Evolutionary conservation across 2,113 vertebrate genomes (phyloP).

Genomic region (Martes martes): DNA sequence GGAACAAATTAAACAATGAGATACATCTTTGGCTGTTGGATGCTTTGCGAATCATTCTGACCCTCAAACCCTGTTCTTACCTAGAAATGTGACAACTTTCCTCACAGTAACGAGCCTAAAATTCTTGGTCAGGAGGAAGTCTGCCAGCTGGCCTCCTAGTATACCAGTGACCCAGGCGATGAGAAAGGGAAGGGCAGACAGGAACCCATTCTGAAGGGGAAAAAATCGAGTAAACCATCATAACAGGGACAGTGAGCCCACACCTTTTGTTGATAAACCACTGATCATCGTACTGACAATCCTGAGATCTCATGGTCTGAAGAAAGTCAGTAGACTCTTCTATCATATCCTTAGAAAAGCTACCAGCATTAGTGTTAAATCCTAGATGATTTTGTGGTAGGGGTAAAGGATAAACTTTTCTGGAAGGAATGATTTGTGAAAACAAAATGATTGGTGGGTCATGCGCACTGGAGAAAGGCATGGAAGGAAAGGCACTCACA

Average conservation of each 20-base stretch:
- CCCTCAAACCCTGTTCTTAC: background rate
- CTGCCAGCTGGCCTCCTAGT: slow-evolving; percentile 41
- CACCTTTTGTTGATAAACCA: background rate
- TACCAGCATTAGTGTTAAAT: background rate
- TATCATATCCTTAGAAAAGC: background rate
- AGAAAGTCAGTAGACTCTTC: background rate
- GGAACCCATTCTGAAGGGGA: slow-evolving; percentile 42
- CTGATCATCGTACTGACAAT: background rate
- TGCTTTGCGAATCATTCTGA: background rate
- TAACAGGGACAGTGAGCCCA: background rate
- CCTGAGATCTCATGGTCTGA: background rate
- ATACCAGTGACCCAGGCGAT: background rate
- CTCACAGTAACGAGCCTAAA: slow-evolving; percentile 48
- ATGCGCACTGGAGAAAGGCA: background rate
- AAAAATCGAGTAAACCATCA: background rate
- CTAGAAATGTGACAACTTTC: slow-evolving; percentile 40
- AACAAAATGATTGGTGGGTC: background rate
- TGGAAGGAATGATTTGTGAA: background rate
- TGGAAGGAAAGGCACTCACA: slow-evolving; percentile 65
- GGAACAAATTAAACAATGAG: background rate
- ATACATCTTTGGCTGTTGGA: background rate
- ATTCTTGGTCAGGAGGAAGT: slow-evolving; percentile 62
- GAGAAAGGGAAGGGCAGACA: slow-evolving; percentile 60
- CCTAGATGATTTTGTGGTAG: background rate
- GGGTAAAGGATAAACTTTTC: background rate